Base-by-base conservation (phyloP, 2,888 invertebrate species). In the Cerastoderma edule region DNA sequence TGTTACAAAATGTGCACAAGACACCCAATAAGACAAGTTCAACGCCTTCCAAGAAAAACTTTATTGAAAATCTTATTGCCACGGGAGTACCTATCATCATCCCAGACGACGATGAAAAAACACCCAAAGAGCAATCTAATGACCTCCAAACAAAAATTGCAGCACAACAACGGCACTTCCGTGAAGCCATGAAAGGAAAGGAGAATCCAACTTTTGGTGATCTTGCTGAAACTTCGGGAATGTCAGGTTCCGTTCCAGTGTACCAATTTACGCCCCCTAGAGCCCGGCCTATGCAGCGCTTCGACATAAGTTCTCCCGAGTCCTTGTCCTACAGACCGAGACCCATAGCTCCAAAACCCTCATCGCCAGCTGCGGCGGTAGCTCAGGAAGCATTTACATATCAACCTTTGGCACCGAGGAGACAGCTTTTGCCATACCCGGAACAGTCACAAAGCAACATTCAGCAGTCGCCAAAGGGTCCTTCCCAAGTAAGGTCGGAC, bases 11-110 rank as follows among this genome's bases (percentile, higher is more conserved):
- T n/a, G n/a, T n/a, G n/a, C n/a, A n/a, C n/a, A n/a, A n/a, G n/a
- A n/a, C n/a, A n/a, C n/a, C n/a, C n/a, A n/a, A n/a, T n/a, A n/a
- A n/a, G n/a, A n/a, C 32, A 27, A 28, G 2, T 24, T 22, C 53
- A 56, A 56, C 72, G 39, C 28, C 63, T n/a, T 1, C 56, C 48
- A 69, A 67, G 39, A 39, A 72, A 44, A 79, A 53, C 39, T 79
- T 79, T n/a, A 75, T 79, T 39, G 79, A 79, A 30, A 75, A 68
- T 68, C 56, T 79, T 24, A 79, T 79, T 32, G 75, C 79, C 2
- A 79, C 39, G 39, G 79, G 79, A 28, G 56, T 79, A 22, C 79
- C 79, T 0, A 79, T 79, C 5, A 72, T 79, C 19, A 79, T 79
- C 39, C 79, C 79, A 28, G 78, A 78, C 60, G 78, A 78, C 35